Evolutionary conservation across 2,888 invertebrate genomes (phyloP).

Genomic region (Phlogophora meticulosa): DNA sequence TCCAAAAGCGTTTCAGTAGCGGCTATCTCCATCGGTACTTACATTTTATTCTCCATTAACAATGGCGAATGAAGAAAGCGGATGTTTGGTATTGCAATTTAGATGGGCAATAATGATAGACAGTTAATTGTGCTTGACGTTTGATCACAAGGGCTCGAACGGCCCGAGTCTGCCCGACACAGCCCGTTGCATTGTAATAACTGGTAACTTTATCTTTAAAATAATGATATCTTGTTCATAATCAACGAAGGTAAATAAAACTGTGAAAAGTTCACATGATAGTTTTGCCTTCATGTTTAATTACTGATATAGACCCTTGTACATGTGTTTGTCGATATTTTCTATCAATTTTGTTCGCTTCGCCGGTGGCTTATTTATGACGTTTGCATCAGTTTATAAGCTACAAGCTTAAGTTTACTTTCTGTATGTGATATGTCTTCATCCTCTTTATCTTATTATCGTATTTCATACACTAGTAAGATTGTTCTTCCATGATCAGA

Average conservation of each 20-base stretch:
- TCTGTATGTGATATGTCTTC: not conserved
- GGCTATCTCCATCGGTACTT: constrained; percentile 58
- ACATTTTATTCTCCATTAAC: constrained; percentile 67
- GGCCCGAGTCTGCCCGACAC: constrained; percentile 40
- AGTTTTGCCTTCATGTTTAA: constrained; percentile 35
- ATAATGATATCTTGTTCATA: constrained; percentile 60
- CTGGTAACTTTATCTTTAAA: constrained; percentile 64
- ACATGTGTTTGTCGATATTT: constrained; percentile 46
- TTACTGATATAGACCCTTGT: constrained; percentile 53
- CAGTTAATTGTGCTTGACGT: constrained; percentile 84
- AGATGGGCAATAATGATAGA: constrained; percentile 85
- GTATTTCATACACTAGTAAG: not conserved
- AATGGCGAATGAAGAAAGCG: constrained; percentile 80
- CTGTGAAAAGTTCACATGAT: constrained; percentile 61
- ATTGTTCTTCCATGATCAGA: no score
- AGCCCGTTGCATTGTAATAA: constrained; percentile 66
- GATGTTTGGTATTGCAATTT: constrained; percentile 88
- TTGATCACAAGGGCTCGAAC: constrained; percentile 55
- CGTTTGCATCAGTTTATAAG: not conserved
- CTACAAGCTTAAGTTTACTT: not conserved
- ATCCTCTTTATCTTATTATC: not conserved
- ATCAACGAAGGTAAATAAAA: constrained; percentile 59
- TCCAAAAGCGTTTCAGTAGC: constrained; percentile 32
- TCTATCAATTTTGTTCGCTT: constrained; percentile 20
- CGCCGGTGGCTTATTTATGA: not conserved